A percentile compares a stretch with the other conserved stretches of the same genome.
Conservation (phyloP, 1,140 invertebrate species). For the Bombus superbus region DNA sequence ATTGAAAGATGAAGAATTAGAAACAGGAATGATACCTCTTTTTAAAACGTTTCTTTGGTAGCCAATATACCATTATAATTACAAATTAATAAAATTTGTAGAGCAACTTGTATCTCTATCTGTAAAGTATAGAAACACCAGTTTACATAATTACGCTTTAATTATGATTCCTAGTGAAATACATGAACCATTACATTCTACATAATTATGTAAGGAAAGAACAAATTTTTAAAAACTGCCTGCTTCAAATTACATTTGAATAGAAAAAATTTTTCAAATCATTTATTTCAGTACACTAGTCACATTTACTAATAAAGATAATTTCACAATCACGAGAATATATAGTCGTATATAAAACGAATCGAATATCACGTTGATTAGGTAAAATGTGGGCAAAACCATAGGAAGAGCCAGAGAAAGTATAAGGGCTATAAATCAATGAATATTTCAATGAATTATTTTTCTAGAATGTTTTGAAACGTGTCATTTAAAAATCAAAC, state of each 20-base stretch:
- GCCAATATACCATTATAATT: slow-evolving; percentile 72
- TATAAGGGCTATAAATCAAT: background rate
- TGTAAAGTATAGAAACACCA: background rate
- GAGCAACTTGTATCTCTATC: background rate
- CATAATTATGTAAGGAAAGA: background rate
- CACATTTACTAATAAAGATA: background rate
- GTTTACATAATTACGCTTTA: slow-evolving; percentile 30
- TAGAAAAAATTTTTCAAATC: background rate
- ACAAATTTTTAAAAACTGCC: slow-evolving; percentile 2
- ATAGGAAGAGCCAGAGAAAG: no score
- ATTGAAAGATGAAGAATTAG: slow-evolving; percentile 29
- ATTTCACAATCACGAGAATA: background rate
- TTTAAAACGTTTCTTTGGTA: slow-evolving; percentile 72
- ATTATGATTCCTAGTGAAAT: slow-evolving; percentile 3
- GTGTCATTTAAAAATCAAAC: background rate
- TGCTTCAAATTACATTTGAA: background rate
- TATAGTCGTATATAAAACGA: background rate
- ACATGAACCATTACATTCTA: background rate
- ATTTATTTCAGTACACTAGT: background rate
- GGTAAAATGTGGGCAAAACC: background rate
- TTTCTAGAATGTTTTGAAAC: background rate
- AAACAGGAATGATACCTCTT: slow-evolving; percentile 71
- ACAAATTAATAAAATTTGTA: slow-evolving; percentile 53
- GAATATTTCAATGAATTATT: background rate
- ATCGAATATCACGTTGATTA: background rate